Evolutionary conservation across 2,888 invertebrate species (phyloP), one percentile per base, ranked within the genome.

Genomic region (Strigamia transsilvanica): DNA sequence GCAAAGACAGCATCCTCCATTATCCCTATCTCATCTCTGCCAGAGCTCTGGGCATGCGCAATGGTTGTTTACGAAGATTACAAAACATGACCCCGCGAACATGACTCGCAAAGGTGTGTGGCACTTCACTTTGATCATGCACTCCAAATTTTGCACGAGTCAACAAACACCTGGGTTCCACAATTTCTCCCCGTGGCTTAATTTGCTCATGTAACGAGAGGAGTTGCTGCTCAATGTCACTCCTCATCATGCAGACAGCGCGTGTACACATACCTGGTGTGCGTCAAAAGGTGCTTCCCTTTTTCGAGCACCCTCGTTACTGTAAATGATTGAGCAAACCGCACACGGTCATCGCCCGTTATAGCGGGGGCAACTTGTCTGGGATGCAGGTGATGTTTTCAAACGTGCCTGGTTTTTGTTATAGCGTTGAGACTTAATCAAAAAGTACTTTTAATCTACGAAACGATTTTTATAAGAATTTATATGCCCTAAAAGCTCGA

Each of bases 181-280:
- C 73, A 73, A 73, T 32, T 73, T 73, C 73, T 73, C 32, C 73
- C 73, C 32, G 32, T 73, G 73, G 73, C 73, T 73, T 73, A 73
- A 73, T 73, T 73, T 73, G 27, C 32, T 73, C 73, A 73, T 73
- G 73, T 73, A 73, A 73, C 73, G 73, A 73, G 73, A 73, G 73
- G 73, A 73, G 73, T 32, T 73, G 27, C 73, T 73, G 73, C 73
- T 73, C 73, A 73, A 73, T 73, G 73, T 73, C 73, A 73, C 73
- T 73, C 32, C 32, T 27, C 73, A 73, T 73, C 73, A 73, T 15
- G 73, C 32, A 73, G 73, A 73, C 73, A 73, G 73, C 73, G 73
- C 73, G 73, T 73, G 73, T 73, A 73, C 73, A 73, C 73, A 73
- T 73, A 73, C 73, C 73, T 73, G 73, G 73, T 73, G 73, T 73